Conservation (phyloP, 35 echinoderm and acorn worm species). For the Strongylocentrotus purpuratus region DNA sequence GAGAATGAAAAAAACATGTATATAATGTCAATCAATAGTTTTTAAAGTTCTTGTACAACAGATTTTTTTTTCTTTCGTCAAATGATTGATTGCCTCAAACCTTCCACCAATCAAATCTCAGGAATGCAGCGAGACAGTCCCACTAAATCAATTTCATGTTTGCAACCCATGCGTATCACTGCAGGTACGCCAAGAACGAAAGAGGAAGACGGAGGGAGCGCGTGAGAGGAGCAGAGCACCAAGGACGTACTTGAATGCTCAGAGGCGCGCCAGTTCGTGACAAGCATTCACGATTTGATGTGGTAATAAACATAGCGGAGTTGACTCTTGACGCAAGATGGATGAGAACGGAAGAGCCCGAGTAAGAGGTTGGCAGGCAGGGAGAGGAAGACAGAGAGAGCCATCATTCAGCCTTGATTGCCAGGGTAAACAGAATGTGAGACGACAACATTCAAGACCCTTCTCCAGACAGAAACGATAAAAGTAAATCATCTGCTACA, state of each 20-base stretch:
- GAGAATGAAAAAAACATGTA: not conserved
- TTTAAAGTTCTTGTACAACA: not conserved
- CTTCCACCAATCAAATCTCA: conserved; percentile 10
- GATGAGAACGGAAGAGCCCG: conserved; percentile 15
- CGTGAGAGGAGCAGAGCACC: not conserved
- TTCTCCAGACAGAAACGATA: conserved; percentile 30
- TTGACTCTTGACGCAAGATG: conserved; percentile 44
- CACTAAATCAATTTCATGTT: conserved; percentile 40
- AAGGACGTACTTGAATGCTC: conserved; percentile 41
- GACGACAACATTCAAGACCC: conserved; percentile 27
- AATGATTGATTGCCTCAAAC: conserved; percentile 4
- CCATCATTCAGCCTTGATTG: conserved; percentile 54
- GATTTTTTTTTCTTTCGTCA: not conserved
- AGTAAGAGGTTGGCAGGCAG: not conserved
- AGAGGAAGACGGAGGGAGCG: not conserved
- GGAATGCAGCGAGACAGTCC: conserved; percentile 6
- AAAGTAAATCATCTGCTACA: conserved; percentile 17
- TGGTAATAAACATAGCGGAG: conserved; percentile 51
- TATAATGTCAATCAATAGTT: not conserved
- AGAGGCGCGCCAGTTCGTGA: conserved; percentile 38
- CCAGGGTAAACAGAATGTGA: conserved; percentile 51
- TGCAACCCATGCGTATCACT: conserved; percentile 16
- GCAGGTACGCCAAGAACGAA: conserved; percentile 7
- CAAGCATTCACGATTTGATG: conserved; percentile 37
- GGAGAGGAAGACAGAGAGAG: conserved; percentile 13